phyloP scores from a whole-genome alignment of 2,888 invertebrate species.

The Coecobrya sp. region DNA sequence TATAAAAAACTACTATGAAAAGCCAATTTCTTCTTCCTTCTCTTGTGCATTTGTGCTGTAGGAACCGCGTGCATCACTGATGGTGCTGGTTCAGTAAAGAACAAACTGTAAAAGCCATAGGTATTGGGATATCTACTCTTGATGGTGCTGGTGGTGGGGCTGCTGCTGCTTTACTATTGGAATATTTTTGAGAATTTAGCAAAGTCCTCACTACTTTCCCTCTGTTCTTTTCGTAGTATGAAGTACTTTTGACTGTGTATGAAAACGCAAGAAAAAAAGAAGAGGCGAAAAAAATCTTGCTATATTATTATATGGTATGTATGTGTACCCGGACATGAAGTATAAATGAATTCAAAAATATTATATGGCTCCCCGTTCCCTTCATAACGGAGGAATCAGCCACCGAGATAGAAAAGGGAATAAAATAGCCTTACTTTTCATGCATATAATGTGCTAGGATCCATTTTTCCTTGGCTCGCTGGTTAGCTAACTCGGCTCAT shows the following conservation, averaged over 20 bases:
- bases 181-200: constrained; percentile 51
- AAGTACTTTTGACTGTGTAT: constrained; percentile 61
- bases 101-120: constrained; percentile 57
- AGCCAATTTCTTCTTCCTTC: constrained; percentile 67
- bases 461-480: constrained; percentile 77
- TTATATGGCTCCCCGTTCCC: constrained; percentile 67
- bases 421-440: constrained; percentile 70
- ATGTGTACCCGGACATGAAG: constrained; percentile 71
- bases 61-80: constrained; percentile 39
- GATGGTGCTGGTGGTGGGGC: not conserved
- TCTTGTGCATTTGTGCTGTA: constrained; percentile 43
- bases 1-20: constrained; percentile 53
- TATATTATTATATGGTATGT: constrained; percentile 35
- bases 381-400: constrained; percentile 62
- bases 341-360: constrained; percentile 75
- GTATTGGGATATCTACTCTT: constrained; percentile 25
- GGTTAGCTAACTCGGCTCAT: constrained; percentile 55
- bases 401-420: constrained; percentile 62
- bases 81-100: constrained; percentile 26
- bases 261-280: constrained; percentile 25
- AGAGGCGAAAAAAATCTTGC: constrained; percentile 52
- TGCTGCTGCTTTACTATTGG: constrained; percentile 29
- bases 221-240: constrained; percentile 43
- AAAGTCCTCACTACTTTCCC: constrained; percentile 40
- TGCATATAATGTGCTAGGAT: constrained; percentile 74